phyloP scores from a whole-genome alignment of 2,888 invertebrate genomes.

The Megamerina dolium region DNA sequence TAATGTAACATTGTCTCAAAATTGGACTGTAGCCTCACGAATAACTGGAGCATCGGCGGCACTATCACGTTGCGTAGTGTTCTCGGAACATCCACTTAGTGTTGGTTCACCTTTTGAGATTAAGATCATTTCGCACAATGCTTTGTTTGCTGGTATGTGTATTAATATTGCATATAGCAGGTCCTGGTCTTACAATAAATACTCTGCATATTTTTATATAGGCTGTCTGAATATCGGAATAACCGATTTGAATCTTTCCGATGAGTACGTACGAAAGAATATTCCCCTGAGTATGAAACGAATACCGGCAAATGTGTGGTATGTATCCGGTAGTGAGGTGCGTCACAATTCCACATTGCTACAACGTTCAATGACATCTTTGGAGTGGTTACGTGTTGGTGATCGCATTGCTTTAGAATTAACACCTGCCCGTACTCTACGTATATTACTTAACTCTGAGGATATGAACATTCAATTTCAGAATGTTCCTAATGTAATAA shows the following conservation, averaged over 20 bases:
- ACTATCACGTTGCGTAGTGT: slow-evolving; percentile 45
- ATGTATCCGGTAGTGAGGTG: slow-evolving; percentile 57
- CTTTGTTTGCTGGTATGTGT: slow-evolving; percentile 46
- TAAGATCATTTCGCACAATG: slow-evolving; percentile 45
- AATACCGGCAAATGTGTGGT: slow-evolving; percentile 59
- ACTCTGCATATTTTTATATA: slow-evolving; percentile 37
- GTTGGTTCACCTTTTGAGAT: slow-evolving; percentile 48
- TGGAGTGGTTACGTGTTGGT: slow-evolving; percentile 76
- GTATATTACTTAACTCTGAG: slow-evolving; percentile 76
- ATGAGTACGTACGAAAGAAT: slow-evolving; percentile 59
- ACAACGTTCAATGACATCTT: slow-evolving; percentile 58
- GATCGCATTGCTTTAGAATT: slow-evolving; percentile 72
- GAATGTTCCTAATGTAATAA: slow-evolving; percentile 75
- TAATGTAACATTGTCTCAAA: slow-evolving; percentile 45
- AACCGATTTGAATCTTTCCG: slow-evolving; percentile 61
- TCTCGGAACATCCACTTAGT: slow-evolving; percentile 46
- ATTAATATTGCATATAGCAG: not conserved
- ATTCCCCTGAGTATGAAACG: slow-evolving; percentile 60
- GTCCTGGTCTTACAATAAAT: too few relatives aligned
- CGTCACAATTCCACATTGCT: slow-evolving; percentile 61
- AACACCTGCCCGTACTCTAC: slow-evolving; percentile 62
- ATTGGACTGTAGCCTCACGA: slow-evolving; percentile 47
- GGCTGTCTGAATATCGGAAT: slow-evolving; percentile 77
- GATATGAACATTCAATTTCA: slow-evolving; percentile 70
- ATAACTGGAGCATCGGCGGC: slow-evolving; percentile 41